A percentile compares a stretch with the other conserved stretches of the same genome.
phyloP scores from a whole-genome alignment of 2,888 invertebrate genomes.

The Toxonevra muliebris region DNA sequence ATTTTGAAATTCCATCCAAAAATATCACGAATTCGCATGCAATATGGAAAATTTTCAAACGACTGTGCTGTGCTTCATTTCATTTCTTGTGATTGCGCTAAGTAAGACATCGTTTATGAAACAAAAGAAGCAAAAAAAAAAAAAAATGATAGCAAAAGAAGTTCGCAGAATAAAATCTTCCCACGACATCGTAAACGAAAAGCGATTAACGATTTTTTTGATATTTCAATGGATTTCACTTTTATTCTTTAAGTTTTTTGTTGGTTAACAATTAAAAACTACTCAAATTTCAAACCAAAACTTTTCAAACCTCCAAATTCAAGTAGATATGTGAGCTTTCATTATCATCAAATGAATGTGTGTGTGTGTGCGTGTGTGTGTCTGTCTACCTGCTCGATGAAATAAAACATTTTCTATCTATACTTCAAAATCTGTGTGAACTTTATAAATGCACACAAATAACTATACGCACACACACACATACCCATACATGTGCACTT shows the following conservation, averaged over 20 bases:
- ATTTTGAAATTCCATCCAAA: not conserved
- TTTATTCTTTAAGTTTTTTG: too few species aligned
- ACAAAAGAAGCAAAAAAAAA: not conserved
- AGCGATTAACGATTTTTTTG: constrained; percentile 12
- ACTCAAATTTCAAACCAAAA: too few species aligned
- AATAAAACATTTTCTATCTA: constrained; percentile 30
- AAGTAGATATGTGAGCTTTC: too few species aligned
- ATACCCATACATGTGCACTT: not conserved
- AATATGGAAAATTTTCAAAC: not conserved
- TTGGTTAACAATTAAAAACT: too few species aligned
- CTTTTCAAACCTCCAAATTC: too few species aligned
- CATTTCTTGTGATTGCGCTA: not conserved
- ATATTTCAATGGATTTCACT: too few species aligned
- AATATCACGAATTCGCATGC: constrained; percentile 10
- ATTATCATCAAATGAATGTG: too few species aligned
- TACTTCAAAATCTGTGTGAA: constrained; percentile 30
- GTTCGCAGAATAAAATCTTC: constrained; percentile 29
- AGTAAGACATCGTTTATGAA: not conserved
- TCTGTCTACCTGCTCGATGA: not conserved
- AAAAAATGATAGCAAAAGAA: constrained; percentile 8
- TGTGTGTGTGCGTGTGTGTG: too few species aligned
- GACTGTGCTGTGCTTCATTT: not conserved
- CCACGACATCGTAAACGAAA: constrained; percentile 24
- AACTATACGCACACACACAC: not conserved
- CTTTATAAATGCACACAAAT: constrained; percentile 2